Evolutionary conservation across 2,113 vertebrate species (phyloP), one percentile per base, ranked within the genome.

Genomic region (Rallus limicola): DNA sequence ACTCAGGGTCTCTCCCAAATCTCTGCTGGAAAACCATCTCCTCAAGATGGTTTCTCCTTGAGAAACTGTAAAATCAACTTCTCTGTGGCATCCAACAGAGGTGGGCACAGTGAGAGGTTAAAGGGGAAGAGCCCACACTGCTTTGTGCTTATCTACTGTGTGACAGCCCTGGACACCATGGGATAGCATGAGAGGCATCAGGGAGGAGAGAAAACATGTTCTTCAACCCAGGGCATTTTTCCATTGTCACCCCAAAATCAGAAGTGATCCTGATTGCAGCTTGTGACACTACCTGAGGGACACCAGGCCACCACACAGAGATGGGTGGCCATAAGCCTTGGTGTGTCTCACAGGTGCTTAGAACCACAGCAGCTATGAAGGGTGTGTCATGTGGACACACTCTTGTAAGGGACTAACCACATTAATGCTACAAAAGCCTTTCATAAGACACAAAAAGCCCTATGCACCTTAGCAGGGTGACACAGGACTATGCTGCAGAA

Each of bases 21-120:
- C 86, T 86, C 77, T 80, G 65, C 55, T 44, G 48, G 93, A 80
- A 97, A 97, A 92, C 28, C 53, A 85, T 52, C 74, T 91, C 48
- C 24, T 79, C 42, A 26, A 88, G 86, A 91, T 48, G 48, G 48
- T 48, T 48, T 52, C 74, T 91, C 46, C 24, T 79, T 46, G 28
- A 88, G 86, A 91, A 86, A 77, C 60, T 24, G 2, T 85, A 87
- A 92, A 93, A 92, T 91, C 48, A 87, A 76, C 83, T 96, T 97
- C 67, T 77, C 81, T 89, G 92, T 92, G 70, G 91, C 86, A 97
- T 74, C 84, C 33, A 82, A 36, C 20, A 38, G 77, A 62, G 77
- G 86, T 38, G 76, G 79, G 69, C 17, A 18, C 46, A 90, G 13
- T 34, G 21, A 69, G 74, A 68, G 24, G 10, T 76, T 80, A 59